Evolutionary conservation across 1,140 invertebrate genomes (phyloP), one percentile per base, ranked within the genome.

Genomic region (Tetraneura akinire): DNA sequence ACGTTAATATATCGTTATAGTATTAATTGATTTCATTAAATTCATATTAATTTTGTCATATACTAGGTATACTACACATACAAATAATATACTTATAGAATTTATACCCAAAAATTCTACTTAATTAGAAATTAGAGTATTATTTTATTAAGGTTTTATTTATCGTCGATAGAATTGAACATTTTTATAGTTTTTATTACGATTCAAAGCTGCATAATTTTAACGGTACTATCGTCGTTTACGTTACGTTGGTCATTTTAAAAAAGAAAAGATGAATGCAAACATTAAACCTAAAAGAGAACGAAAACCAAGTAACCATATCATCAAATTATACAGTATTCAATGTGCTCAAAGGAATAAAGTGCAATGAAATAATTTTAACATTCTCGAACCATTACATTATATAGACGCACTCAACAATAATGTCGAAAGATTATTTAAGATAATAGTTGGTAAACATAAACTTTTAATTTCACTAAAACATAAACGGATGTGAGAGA

Each of bases 331-430:
- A 60, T 60, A 60, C 57, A 37, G 32, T 8, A 37, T 4, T 8
- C 3, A 23, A 60, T 60, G 26, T 21, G 14, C 26, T 60, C 14
- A 23, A 14, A 60, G 23, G 23, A 60, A 60, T 60, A 60, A 26
- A 60, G 57, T 60, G 57, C 23, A 60, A 60, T 60, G 57, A 60
- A 60, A 60, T 23, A 26, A 14, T 60, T 60, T 60, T 60, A 60
- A 57, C 23, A 26, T 26, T 23, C 26, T 23, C 23, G 26, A 60
- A 13, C 21, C 57, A 60, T 60, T 60, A 60, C 55, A 60, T 23
- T 60, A n/a, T n/a, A n/a, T n/a, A 26, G 57, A 60, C 57, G 5
- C 26, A 16, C 26, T 6, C 23, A 26, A 14, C 23, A 60, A 60
- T 1, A 60, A 60, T 23, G 23, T 13, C 13, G 23, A 37, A 37